Conservation (phyloP, 2,888 invertebrate species). For the Hypercompe scribonia region DNA sequence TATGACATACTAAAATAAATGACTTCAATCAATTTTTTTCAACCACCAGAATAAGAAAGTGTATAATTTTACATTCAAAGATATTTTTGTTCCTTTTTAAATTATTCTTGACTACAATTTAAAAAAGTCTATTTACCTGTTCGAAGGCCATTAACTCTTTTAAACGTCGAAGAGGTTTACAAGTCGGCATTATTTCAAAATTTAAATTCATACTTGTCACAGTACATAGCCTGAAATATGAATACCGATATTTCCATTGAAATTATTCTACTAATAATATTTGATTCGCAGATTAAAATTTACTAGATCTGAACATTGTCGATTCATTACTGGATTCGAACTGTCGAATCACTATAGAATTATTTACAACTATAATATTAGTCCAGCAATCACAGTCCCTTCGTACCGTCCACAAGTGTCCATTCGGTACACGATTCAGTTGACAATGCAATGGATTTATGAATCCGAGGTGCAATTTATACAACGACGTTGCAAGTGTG, state of each 20-base stretch:
- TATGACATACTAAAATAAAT: slow-evolving; percentile 16
- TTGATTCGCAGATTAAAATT: not conserved
- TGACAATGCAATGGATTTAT: slow-evolving; percentile 65
- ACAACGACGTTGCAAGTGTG: slow-evolving; percentile 63
- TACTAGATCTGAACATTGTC: slow-evolving; percentile 23
- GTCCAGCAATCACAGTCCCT: slow-evolving; percentile 49
- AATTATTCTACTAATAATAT: not conserved
- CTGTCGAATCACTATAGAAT: slow-evolving; percentile 42
- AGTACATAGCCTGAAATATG: not conserved
- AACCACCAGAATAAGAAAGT: not conserved
- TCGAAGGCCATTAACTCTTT: not conserved
- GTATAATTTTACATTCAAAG: not conserved
- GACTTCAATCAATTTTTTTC: not conserved
- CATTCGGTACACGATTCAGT: slow-evolving; percentile 49
- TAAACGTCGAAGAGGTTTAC: not conserved
- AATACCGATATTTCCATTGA: not conserved
- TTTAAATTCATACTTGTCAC: not conserved
- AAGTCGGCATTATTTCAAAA: not conserved
- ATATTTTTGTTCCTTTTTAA: no score
- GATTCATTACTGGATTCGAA: slow-evolving; percentile 39
- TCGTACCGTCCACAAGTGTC: slow-evolving; percentile 42
- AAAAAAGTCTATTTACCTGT: no score
- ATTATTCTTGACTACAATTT: no score
- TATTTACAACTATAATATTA: slow-evolving; percentile 47
- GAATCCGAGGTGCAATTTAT: slow-evolving; percentile 51